Conservation (phyloP, 2,797 vertebrate species). For the Epinephelus awoara region DNA sequence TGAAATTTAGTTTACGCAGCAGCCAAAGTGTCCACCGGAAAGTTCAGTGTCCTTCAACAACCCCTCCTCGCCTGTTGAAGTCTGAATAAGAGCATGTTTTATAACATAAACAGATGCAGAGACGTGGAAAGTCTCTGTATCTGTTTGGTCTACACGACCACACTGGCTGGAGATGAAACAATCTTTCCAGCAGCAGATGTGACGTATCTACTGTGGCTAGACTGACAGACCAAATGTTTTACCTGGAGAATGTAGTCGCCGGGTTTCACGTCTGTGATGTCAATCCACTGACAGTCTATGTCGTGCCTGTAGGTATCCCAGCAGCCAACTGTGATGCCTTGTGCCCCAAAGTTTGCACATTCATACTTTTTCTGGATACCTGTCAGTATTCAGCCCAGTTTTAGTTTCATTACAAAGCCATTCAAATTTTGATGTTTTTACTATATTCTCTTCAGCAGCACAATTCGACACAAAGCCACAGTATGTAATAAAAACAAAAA, state of each 20-base stretch:
- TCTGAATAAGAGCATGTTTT: background rate
- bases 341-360: slow-evolving; percentile 95
- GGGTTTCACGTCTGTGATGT: slow-evolving; percentile 92
- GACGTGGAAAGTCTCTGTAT: slow-evolving; percentile 16
- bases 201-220: background rate
- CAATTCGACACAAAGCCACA: background rate
- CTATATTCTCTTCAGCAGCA: background rate
- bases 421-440: background rate
- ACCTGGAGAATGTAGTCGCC: slow-evolving; percentile 96
- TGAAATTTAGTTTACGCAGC: background rate
- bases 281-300: slow-evolving; percentile 99
- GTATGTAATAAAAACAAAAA: background rate
- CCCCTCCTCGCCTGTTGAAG: background rate
- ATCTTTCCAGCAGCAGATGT: slow-evolving; percentile 39
- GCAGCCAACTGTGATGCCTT: slow-evolving; percentile 96
- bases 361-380: slow-evolving; percentile 90
- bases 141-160: slow-evolving; percentile 38
- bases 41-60: slow-evolving; percentile 13
- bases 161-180: slow-evolving; percentile 30
- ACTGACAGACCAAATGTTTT: background rate
- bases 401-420: background rate
- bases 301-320: slow-evolving; percentile 96
- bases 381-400: slow-evolving; percentile 51
- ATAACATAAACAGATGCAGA: slow-evolving; percentile 9
- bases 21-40: slow-evolving; percentile 4